These are phyloP conservation scores for Bombus confusus DNA, from an alignment of 1,140 invertebrate genomes.

Conservation along the genomic window DNA sequence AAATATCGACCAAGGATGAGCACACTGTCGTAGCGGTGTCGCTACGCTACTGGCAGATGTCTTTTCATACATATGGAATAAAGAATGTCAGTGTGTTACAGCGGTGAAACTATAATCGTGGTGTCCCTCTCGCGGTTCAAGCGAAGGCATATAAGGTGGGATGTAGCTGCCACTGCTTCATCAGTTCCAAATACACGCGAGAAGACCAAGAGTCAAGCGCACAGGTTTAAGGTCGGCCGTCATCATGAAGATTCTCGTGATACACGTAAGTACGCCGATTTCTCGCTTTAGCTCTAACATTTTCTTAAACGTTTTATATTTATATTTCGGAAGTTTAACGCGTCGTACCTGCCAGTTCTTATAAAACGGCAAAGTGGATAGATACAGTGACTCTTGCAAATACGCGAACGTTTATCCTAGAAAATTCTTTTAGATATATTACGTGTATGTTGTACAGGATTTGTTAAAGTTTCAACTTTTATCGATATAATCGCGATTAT, in stretches of 20 bases:
- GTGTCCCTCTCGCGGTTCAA: conserved; percentile 75
- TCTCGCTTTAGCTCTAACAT: background rate
- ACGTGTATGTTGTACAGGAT: too few relatives aligned
- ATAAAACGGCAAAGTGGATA: background rate
- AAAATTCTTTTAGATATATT: too few relatives aligned
- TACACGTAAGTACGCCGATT: conserved; percentile 71
- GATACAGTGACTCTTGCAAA: too few relatives aligned
- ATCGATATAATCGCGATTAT: too few relatives aligned
- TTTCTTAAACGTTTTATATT: background rate
- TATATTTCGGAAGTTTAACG: background rate
- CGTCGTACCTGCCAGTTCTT: background rate
- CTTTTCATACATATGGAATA: conserved; percentile 71
- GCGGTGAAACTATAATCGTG: conserved; percentile 78
- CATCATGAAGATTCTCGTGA: conserved; percentile 73
- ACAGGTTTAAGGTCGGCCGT: conserved; percentile 70
- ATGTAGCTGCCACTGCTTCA: conserved; percentile 79
- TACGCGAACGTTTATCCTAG: too few relatives aligned
- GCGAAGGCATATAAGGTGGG: conserved; percentile 83
- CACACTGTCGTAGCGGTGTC: background rate
- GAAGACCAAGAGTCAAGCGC: conserved; percentile 71
- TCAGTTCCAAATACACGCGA: conserved; percentile 81
- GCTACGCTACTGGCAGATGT: conserved; percentile 73
- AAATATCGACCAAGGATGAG: background rate
- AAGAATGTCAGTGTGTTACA: conserved; percentile 70
- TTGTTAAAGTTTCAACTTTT: too few relatives aligned